A percentile compares a stretch with the other conserved stretches of the same genome.
Conservation (phyloP, 2,797 vertebrate genomes). For the Ambastaia sidthimunki region DNA sequence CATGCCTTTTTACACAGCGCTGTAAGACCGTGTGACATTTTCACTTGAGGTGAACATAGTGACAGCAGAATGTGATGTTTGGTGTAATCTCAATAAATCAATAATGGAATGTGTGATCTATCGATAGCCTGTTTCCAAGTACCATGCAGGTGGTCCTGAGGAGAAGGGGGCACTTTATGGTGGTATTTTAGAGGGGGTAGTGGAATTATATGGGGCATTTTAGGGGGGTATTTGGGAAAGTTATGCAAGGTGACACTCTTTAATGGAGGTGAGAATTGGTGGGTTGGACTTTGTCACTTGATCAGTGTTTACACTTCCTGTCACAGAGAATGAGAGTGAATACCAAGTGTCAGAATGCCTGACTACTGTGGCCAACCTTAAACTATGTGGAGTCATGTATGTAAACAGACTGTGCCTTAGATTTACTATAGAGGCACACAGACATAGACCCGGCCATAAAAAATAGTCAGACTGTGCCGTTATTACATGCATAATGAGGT, state of each 20-base stretch:
- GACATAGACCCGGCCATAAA: not conserved
- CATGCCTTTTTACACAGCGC: conserved; percentile 35
- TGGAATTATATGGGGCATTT: conserved; percentile 46
- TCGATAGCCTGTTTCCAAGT: conserved; percentile 43
- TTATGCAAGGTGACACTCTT: conserved; percentile 66
- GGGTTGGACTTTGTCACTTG: conserved; percentile 83
- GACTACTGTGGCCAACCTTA: conserved; percentile 21
- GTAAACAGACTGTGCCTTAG: conserved; percentile 1
- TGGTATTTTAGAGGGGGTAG: conserved; percentile 31
- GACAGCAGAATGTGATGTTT: conserved; percentile 52
- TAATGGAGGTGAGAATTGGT: conserved; percentile 84
- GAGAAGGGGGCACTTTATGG: conserved; percentile 36
- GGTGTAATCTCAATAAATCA: conserved; percentile 56
- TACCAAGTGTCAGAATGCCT: conserved; percentile 21
- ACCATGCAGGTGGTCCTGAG: conserved; percentile 65
- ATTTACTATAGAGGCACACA: not conserved
- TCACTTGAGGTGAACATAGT: conserved; percentile 44
- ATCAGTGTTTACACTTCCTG: conserved; percentile 84
- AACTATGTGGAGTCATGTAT: conserved; percentile 14
- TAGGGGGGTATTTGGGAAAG: conserved; percentile 59
- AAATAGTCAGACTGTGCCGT: not conserved
- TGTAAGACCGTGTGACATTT: conserved; percentile 46
- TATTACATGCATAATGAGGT: not conserved
- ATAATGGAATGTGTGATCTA: conserved; percentile 56
- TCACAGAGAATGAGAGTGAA: conserved; percentile 54